A percentile compares a stretch with the other conserved stretches of the same genome.
These are phyloP conservation scores for Troides aeacus DNA, from an alignment of 2,888 invertebrate species.

Conservation along the genomic window DNA sequence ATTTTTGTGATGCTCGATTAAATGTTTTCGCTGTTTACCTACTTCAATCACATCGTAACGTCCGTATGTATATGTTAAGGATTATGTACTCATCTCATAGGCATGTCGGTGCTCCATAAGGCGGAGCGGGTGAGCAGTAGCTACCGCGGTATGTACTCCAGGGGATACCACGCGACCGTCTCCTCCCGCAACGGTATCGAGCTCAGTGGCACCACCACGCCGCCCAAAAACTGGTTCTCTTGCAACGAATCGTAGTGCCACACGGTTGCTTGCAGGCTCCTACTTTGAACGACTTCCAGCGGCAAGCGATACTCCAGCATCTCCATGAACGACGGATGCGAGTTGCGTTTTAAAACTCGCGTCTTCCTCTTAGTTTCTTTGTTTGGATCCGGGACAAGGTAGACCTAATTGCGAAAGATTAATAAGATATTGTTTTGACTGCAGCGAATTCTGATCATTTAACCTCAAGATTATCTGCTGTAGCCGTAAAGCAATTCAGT, in stretches of 20 bases:
- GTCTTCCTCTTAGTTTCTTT: constrained; percentile 98
- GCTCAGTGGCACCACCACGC: constrained; percentile 89
- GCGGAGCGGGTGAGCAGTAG: constrained; percentile 58
- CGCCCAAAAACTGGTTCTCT: constrained; percentile 96
- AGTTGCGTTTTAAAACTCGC: constrained; percentile 93
- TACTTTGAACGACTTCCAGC: constrained; percentile 86
- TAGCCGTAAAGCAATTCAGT: no score
- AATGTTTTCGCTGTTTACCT: no score
- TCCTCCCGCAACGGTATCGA: constrained; percentile 88
- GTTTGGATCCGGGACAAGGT: constrained; percentile 94
- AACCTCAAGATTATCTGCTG: not conserved
- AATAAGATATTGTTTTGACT: not conserved
- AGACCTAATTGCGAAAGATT: constrained; percentile 81
- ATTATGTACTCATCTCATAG: constrained; percentile 10
- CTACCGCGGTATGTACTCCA: constrained; percentile 80
- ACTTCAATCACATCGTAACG: no score
- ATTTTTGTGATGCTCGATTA: no score
- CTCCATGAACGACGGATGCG: constrained; percentile 99
- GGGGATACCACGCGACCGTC: constrained; percentile 91
- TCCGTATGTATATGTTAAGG: not conserved
- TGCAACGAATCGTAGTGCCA: constrained; percentile 97
- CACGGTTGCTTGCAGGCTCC: constrained; percentile 93
- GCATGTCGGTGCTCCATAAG: constrained; percentile 52
- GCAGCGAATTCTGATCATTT: not conserved
- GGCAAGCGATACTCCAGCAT: constrained; percentile 95